A percentile compares a stretch with the other conserved stretches of the same genome.
These are phyloP conservation scores for Sycophila sp. DNA, from an alignment of 1,140 invertebrate genomes.

Conservation along the genomic window DNA sequence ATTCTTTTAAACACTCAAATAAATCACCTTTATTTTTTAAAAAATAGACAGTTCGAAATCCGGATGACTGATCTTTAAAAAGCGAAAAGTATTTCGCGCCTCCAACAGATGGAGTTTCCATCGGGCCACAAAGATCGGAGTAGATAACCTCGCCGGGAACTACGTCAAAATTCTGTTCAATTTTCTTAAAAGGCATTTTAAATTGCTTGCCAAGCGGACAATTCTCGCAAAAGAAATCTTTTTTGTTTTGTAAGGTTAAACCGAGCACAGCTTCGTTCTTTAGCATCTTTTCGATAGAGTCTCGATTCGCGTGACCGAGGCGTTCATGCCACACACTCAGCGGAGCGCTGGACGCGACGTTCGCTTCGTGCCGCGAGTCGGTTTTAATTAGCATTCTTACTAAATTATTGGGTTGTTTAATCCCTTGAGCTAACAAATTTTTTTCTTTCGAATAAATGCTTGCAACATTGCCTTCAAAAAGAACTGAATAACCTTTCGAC, in stretches of 20 bases:
- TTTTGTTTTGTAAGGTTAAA: not conserved
- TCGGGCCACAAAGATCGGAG: slow-evolving; percentile 57
- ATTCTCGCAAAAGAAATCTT: slow-evolving; percentile 4
- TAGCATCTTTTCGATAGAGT: slow-evolving; percentile 15
- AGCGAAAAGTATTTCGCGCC: slow-evolving; percentile 47
- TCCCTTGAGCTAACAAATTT: slow-evolving; percentile 33
- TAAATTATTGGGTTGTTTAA: slow-evolving; percentile 9
- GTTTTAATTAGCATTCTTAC: slow-evolving; percentile 10
- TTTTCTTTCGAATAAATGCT: slow-evolving; percentile 33
- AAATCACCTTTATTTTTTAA: slow-evolving; percentile 50
- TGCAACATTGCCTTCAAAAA: slow-evolving; percentile 31
- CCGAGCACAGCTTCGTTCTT: slow-evolving; percentile 16
- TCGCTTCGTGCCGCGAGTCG: not conserved
- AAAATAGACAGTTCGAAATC: slow-evolving; percentile 48
- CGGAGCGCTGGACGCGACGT: not conserved
- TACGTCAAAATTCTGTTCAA: slow-evolving; percentile 38
- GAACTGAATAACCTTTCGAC: slow-evolving; percentile 33
- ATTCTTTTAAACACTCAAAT: slow-evolving; percentile 41
- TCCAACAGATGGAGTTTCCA: slow-evolving; percentile 43
- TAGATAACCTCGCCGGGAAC: slow-evolving; percentile 48
- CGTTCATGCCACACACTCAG: slow-evolving; percentile 17
- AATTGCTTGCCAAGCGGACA: slow-evolving; percentile 14
- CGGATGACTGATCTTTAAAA: slow-evolving; percentile 49
- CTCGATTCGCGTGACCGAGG: slow-evolving; percentile 25
- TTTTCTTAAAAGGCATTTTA: not conserved